These are phyloP conservation scores for Ctenochaetus hawaiiensis DNA, from an alignment of 2,797 vertebrate species.

Conservation along the genomic window DNA sequence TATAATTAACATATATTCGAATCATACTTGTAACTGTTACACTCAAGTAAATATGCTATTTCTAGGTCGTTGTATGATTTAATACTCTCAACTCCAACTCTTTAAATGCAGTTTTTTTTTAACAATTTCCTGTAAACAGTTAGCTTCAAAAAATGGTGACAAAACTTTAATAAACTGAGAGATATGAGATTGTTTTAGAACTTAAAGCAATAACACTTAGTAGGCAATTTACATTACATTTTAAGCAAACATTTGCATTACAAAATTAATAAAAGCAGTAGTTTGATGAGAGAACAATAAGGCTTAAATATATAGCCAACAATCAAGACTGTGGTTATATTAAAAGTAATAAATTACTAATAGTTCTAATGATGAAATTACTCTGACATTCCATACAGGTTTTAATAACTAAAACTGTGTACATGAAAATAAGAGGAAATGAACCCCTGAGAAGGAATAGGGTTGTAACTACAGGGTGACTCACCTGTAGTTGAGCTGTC, in stretches of 20 bases:
- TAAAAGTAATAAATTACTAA: not conserved
- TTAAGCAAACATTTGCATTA: not conserved
- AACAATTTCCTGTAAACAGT: not conserved
- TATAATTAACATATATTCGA: not conserved
- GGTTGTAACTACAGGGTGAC: not conserved
- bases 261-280: not conserved
- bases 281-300: not conserved
- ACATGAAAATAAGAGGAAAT: no score
- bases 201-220: not conserved
- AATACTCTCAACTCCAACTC: not conserved
- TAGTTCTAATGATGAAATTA: not conserved
- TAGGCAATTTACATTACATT: not conserved
- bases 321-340: not conserved
- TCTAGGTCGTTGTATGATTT: not conserved
- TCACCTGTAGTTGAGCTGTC: constrained; percentile 5
- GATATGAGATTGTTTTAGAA: not conserved
- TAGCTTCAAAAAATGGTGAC: not conserved
- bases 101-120: not conserved
- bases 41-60: not conserved
- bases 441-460: not conserved
- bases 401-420: no score
- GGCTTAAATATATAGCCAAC: not conserved
- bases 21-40: not conserved
- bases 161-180: not conserved
- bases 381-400: no score